A percentile compares a stretch with the other conserved stretches of the same genome.
Evolutionary conservation across 2,888 invertebrate species (phyloP).

Genomic region (Brachyopa scutellaris): DNA sequence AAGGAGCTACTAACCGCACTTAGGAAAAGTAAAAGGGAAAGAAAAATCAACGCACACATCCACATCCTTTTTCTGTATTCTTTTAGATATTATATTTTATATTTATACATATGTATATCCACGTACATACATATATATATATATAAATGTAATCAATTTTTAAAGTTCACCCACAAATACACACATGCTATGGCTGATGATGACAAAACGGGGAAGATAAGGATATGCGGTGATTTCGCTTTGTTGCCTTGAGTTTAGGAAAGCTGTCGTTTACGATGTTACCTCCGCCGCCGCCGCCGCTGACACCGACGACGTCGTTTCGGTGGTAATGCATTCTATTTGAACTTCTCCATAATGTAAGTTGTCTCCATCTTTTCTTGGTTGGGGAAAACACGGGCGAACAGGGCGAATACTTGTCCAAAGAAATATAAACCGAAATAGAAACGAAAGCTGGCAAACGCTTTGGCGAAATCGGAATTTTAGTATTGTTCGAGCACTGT

Average conservation of each 20-base stretch:
- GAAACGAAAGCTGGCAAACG: not conserved
- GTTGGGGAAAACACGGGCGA: not conserved
- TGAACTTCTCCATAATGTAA: conserved; percentile 9
- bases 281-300: not conserved
- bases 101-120: conserved; percentile 14
- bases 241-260: conserved; percentile 3
- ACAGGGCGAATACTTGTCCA: conserved; percentile 2
- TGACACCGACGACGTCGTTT: too few relatives aligned
- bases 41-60: conserved; percentile 34
- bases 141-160: not conserved
- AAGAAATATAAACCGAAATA: conserved; percentile 8
- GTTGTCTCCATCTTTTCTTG: not conserved
- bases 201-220: conserved; percentile 20
- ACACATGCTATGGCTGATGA: not conserved
- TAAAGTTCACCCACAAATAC: conserved; percentile 13
- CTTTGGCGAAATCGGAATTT: conserved; percentile 4
- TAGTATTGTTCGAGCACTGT: conserved; percentile 14
- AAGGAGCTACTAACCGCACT: conserved; percentile 19
- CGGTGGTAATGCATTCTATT: not conserved
- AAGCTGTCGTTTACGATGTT: conserved; percentile 9
- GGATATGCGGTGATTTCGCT: conserved; percentile 1
- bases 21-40: conserved; percentile 16
- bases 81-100: conserved; percentile 15
- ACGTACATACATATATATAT: conserved; percentile 1
- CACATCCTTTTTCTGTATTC: conserved; percentile 21